Evolutionary conservation across 2,113 vertebrate species (phyloP).

Genomic region (Aptenodytes forsteri): DNA sequence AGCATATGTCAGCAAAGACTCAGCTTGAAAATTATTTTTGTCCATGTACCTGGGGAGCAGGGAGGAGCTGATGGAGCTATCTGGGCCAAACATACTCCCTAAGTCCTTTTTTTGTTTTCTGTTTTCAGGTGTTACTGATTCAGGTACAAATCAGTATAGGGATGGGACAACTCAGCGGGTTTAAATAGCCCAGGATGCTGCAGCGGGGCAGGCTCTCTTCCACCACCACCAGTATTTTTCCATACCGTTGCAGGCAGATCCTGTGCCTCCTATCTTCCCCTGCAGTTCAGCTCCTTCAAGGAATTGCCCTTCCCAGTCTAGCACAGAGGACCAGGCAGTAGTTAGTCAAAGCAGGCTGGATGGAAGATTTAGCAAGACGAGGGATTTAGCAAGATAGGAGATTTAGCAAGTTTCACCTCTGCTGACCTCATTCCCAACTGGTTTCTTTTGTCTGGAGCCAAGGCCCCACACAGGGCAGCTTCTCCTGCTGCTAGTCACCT

Average conservation of each 20-base stretch:
- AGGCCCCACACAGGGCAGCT: not conserved
- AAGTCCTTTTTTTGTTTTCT: not conserved
- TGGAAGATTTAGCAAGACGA: not conserved
- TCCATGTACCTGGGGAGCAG: not conserved
- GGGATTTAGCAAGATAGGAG: not conserved
- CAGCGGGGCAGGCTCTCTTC: fast-evolving
- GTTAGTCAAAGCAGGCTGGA: not conserved
- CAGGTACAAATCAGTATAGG: not conserved
- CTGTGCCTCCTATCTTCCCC: not conserved
- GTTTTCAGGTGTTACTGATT: not conserved
- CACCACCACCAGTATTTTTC: not conserved
- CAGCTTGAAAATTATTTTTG: not conserved
- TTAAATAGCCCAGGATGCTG: not conserved
- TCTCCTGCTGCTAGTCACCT: not conserved
- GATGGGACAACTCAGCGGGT: not conserved
- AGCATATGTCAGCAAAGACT: not conserved
- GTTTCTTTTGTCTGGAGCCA: not conserved
- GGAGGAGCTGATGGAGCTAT: not conserved
- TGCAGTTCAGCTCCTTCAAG: not conserved
- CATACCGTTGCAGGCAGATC: fast-evolving
- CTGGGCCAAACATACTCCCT: not conserved
- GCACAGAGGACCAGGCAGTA: not conserved
- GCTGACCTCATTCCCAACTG: not conserved
- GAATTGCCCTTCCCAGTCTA: not conserved
- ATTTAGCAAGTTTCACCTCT: not conserved